Percentiles rank a stretch among this genome's conserved stretches.
Evolutionary conservation across 2,113 vertebrate genomes (phyloP).

Genomic region (Lasiurus borealis): DNA sequence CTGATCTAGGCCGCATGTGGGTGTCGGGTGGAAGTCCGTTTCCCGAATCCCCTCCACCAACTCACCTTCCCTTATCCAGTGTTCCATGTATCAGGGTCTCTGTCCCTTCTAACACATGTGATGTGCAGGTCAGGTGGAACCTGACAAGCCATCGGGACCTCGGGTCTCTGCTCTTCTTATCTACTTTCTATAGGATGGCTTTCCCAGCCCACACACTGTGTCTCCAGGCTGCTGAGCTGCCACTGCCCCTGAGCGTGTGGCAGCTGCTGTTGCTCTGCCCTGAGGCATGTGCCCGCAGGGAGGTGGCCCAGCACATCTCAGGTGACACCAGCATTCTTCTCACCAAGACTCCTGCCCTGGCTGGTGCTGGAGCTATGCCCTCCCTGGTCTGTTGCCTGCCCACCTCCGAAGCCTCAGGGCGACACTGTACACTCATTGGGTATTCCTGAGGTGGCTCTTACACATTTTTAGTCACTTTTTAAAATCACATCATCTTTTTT

Average conservation of each 20-base stretch:
- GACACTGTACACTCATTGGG: slow-evolving; percentile 86
- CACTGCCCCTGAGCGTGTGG: not conserved
- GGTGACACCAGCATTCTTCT: not conserved
- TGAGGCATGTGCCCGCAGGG: not conserved
- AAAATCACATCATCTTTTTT: not conserved
- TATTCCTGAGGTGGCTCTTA: not conserved
- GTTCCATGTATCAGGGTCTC: not conserved
- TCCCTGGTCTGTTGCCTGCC: not conserved
- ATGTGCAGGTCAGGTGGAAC: not conserved
- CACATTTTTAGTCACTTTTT: not conserved
- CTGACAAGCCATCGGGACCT: not conserved
- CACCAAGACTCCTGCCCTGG: too few relatives aligned
- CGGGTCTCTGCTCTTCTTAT: not conserved
- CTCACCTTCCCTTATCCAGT: not conserved
- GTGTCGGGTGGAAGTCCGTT: not conserved
- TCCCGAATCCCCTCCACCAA: not conserved
- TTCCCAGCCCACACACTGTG: not conserved
- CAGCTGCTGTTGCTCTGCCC: not conserved
- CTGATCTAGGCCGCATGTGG: not conserved
- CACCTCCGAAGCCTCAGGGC: slow-evolving; percentile 78
- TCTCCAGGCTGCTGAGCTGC: not conserved
- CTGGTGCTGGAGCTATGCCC: not conserved
- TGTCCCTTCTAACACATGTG: not conserved
- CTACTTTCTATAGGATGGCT: not conserved
- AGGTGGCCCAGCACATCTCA: too few relatives aligned